phyloP scores from a whole-genome alignment of 2,113 vertebrate genomes.

The Aspiorhynchus laticeps region DNA sequence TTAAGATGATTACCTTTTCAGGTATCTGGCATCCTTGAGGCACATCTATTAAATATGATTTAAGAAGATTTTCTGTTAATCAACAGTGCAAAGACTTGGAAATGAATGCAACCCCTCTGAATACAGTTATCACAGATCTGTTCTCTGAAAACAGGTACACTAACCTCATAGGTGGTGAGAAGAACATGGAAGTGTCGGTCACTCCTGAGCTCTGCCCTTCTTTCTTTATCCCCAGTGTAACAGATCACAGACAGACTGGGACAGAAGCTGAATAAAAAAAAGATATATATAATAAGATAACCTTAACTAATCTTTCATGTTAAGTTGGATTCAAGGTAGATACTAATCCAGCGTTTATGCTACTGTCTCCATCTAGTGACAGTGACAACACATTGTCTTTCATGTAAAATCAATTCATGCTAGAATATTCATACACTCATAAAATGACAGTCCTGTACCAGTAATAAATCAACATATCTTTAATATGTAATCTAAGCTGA shows the following conservation, averaged over 20 bases:
- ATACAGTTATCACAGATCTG: too few species aligned
- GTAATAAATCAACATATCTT: background rate
- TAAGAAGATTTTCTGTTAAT: background rate
- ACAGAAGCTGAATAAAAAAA: conserved; percentile 74
- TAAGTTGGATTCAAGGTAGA: background rate
- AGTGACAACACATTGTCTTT: background rate
- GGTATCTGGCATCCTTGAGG: conserved; percentile 84
- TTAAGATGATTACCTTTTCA: conserved; percentile 78
- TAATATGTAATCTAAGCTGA: background rate
- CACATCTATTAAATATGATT: conserved; percentile 81
- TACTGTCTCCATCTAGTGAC: conserved; percentile 42
- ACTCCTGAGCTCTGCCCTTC: conserved; percentile 70
- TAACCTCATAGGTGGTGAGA: conserved; percentile 90
- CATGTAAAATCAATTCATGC: background rate
- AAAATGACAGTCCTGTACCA: background rate
- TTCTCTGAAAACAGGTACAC: background rate
- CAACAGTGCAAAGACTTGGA: background rate
- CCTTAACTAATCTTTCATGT: background rate
- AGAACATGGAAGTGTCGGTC: conserved; percentile 73
- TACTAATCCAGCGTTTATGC: background rate
- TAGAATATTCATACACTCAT: background rate
- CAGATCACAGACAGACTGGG: conserved; percentile 79
- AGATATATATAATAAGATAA: background rate
- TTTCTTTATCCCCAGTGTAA: conserved; percentile 85
- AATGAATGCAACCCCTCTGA: background rate